Evolutionary conservation across 2,797 vertebrate species (phyloP).

Genomic region (Miichthys miiuy): DNA sequence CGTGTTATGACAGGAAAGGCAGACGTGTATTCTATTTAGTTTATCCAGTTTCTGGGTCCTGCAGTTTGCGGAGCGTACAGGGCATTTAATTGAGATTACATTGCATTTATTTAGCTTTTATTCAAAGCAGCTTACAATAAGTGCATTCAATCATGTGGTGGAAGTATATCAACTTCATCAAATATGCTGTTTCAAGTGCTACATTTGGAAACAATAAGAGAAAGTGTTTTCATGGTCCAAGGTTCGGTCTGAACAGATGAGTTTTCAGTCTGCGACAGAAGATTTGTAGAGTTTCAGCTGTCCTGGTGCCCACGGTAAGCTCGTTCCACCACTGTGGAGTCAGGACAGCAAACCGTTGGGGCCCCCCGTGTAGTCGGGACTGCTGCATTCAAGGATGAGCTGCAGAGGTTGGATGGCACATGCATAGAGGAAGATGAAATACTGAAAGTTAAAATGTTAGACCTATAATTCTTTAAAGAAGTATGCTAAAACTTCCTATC

Average conservation of each 20-base stretch:
- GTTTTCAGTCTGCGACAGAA: no score
- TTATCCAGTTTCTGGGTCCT: neutral
- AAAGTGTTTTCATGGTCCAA: no score
- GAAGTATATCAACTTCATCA: neutral
- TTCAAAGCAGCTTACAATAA: neutral
- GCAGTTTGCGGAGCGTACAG: no score
- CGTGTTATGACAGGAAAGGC: neutral
- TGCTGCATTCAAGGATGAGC: no score
- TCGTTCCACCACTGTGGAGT: neutral
- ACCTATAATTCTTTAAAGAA: neutral
- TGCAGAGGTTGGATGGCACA: neutral
- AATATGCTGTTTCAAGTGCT: neutral
- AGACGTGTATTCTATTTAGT: neutral
- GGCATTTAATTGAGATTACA: neutral
- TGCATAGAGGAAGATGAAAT: constrained; percentile 9
- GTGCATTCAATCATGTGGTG: neutral
- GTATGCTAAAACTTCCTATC: constrained; percentile 8
- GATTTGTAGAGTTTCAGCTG: neutral
- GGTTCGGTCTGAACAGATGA: neutral
- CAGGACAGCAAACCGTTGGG: neutral
- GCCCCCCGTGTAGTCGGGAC: neutral
- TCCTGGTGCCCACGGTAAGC: neutral
- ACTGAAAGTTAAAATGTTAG: constrained; percentile 20
- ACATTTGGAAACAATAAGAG: neutral
- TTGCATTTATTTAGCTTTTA: neutral